phyloP scores from a whole-genome alignment of 1,140 invertebrate genomes.

The Polyergus mexicanus region DNA sequence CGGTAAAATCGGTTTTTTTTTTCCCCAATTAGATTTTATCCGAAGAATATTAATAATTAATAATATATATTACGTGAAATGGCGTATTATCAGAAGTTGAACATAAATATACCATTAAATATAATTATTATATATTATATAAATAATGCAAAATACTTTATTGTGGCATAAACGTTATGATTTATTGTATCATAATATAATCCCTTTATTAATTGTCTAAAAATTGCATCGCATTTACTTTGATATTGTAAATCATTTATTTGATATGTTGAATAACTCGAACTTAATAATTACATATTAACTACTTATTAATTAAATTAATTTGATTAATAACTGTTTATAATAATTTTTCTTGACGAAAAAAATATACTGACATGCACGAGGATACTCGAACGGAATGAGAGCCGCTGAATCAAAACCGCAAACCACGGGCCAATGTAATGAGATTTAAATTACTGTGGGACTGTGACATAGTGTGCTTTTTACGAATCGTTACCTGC shows the following conservation, averaged over 20 bases:
- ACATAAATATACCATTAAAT: constrained; percentile 20
- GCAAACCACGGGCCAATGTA: constrained; percentile 83
- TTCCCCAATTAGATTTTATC: background rate
- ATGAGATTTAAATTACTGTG: constrained; percentile 85
- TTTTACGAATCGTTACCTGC: constrained; percentile 72
- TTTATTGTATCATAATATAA: constrained; percentile 23
- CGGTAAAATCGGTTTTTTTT: background rate
- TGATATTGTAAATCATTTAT: background rate
- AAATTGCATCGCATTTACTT: constrained; percentile 17
- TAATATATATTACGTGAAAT: background rate
- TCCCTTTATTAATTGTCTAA: constrained; percentile 23
- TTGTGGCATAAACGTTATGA: background rate
- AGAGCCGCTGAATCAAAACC: constrained; percentile 79
- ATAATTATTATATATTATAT: background rate
- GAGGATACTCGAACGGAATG: constrained; percentile 24
- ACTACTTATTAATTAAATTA: constrained; percentile 20
- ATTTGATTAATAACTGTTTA: background rate
- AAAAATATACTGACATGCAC: background rate
- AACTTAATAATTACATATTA: too few relatives aligned
- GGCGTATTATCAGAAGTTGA: background rate
- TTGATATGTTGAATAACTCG: background rate
- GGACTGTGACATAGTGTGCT: constrained; percentile 82
- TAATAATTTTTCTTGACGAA: constrained; percentile 6
- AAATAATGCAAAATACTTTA: background rate
- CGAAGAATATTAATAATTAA: background rate